phyloP scores from a whole-genome alignment of 2,888 invertebrate genomes.

The Osmoderma eremita region DNA sequence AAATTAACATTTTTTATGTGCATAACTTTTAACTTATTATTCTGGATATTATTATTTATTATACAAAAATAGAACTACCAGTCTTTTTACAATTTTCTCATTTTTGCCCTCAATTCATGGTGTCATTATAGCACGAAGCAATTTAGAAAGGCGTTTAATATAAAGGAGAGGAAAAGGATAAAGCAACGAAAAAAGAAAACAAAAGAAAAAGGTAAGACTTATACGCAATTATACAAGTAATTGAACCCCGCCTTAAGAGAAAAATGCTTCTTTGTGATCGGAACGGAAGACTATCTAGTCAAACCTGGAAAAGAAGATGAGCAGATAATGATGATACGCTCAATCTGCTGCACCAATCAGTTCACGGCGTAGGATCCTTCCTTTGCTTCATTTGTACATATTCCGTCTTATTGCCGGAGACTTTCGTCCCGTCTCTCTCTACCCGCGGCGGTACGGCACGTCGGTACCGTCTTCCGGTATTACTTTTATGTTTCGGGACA shows the following conservation, averaged over 20 bases:
- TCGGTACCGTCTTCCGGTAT: conserved; percentile 41
- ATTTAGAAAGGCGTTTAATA: too few species aligned
- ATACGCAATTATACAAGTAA: conserved; percentile 44
- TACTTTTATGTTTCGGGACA: conserved; percentile 43
- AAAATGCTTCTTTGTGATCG: conserved; percentile 54
- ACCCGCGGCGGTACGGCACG: conserved; percentile 24
- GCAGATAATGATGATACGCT: conserved; percentile 59
- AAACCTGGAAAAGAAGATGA: conserved; percentile 54
- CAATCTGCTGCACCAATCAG: conserved; percentile 60
- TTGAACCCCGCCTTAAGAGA: conserved; percentile 40
- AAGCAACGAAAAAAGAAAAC: conserved; percentile 11
- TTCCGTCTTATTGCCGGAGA: conserved; percentile 42
- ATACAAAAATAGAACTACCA: too few species aligned
- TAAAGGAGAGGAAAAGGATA: background rate
- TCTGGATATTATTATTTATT: too few species aligned
- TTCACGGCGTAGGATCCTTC: conserved; percentile 56
- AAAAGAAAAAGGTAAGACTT: background rate
- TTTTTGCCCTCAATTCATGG: too few species aligned
- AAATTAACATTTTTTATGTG: too few species aligned
- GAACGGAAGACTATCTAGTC: conserved; percentile 55
- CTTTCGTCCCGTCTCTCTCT: conserved; percentile 32
- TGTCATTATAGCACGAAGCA: too few species aligned
- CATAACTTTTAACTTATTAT: too few species aligned
- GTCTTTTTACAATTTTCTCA: too few species aligned
- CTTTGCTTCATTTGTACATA: conserved; percentile 47